Conservation (phyloP, 2,888 invertebrate genomes). For the Selenia dentaria region DNA sequence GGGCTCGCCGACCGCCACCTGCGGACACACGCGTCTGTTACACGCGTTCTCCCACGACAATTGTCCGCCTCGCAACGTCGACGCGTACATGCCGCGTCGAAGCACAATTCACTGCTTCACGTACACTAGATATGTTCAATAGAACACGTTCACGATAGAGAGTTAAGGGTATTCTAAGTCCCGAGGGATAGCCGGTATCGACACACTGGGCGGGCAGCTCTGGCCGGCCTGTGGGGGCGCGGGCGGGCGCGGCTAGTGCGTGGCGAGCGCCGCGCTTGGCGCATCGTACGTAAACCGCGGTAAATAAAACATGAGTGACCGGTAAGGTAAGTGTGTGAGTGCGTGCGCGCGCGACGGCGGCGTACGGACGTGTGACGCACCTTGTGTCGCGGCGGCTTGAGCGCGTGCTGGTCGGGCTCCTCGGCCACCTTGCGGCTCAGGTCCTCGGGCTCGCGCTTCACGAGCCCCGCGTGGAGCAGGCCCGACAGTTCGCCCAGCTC, state of each 20-base stretch:
- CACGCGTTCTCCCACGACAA: constrained; percentile 86
- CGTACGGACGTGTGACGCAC: constrained; percentile 84
- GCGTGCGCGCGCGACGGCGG: constrained; percentile 83
- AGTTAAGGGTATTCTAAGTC: constrained; percentile 55
- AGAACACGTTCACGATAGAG: constrained; percentile 67
- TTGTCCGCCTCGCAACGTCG: constrained; percentile 85
- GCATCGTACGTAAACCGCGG: constrained; percentile 85
- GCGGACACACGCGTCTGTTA: constrained; percentile 87
- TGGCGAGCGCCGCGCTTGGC: constrained; percentile 83
- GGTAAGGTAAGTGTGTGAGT: constrained; percentile 77
- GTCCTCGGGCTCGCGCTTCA: constrained; percentile 93
- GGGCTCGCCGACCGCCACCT: constrained; percentile 82
- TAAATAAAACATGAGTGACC: constrained; percentile 83
- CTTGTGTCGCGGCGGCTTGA: constrained; percentile 87
- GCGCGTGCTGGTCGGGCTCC: constrained; percentile 85
- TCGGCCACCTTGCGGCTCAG: constrained; percentile 89
- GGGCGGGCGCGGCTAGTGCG: constrained; percentile 84
- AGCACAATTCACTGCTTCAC: constrained; percentile 80
- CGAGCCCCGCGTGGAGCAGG: constrained; percentile 87
- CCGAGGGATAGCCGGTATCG: constrained; percentile 78
- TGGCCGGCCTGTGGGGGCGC: constrained; percentile 85
- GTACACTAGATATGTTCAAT: constrained; percentile 65
- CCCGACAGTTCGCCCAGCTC: constrained; percentile 86
- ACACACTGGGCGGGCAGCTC: constrained; percentile 85
- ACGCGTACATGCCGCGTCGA: constrained; percentile 83